A percentile compares a stretch with the other conserved stretches of the same genome.
Evolutionary conservation across 1,140 invertebrate genomes (phyloP).

Genomic region (Aphidius gifuensis): DNA sequence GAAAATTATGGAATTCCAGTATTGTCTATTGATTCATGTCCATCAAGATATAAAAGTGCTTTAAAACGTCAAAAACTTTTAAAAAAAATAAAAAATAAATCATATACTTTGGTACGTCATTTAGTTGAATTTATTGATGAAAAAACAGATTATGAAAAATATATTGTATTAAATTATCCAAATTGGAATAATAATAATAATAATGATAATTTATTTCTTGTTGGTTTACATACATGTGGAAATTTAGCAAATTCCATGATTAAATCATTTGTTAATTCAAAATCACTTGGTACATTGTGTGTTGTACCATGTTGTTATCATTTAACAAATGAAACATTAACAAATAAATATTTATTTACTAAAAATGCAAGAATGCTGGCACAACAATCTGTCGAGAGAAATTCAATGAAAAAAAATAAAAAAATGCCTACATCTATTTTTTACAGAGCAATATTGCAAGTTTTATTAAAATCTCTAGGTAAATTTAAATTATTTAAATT

Average conservation of each 20-base stretch:
- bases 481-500: slow-evolving; percentile 21
- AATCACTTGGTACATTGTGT: slow-evolving; percentile 62
- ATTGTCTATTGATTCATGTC: slow-evolving; percentile 74
- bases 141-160: slow-evolving; percentile 52
- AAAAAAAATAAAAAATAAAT: slow-evolving; percentile 46
- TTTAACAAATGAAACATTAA: slow-evolving; percentile 68
- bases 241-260: slow-evolving; percentile 74
- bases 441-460: slow-evolving; percentile 73
- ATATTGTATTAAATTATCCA: slow-evolving; percentile 55
- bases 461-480: slow-evolving; percentile 54
- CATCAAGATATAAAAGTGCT: slow-evolving; percentile 64
- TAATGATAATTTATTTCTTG: slow-evolving; percentile 55
- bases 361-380: slow-evolving; percentile 81
- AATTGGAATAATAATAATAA: slow-evolving; percentile 29
- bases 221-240: slow-evolving; percentile 88
- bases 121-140: slow-evolving; percentile 43
- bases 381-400: slow-evolving; percentile 71
- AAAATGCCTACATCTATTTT: slow-evolving; percentile 62
- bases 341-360: slow-evolving; percentile 59
- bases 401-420: slow-evolving; percentile 57
- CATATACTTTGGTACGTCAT: slow-evolving; percentile 34
- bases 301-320: slow-evolving; percentile 91
- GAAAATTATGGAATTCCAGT: slow-evolving; percentile 69
- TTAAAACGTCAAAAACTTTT: slow-evolving; percentile 61
- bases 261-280: slow-evolving; percentile 65